These are phyloP conservation scores for Acanthiza pusilla DNA, from an alignment of 2,797 vertebrate species.

Conservation along the genomic window DNA sequence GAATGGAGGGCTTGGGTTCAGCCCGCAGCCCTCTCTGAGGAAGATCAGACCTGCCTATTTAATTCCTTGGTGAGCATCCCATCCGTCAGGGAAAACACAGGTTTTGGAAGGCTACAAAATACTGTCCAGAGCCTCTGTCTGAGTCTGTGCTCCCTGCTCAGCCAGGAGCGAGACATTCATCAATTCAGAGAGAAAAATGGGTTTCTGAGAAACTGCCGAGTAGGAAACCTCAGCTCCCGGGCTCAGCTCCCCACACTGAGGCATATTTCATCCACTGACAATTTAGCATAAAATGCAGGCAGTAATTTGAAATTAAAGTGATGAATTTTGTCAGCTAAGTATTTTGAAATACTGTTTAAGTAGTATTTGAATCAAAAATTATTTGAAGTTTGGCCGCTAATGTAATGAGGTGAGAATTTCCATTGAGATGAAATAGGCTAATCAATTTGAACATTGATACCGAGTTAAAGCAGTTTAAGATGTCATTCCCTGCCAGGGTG, in stretches of 20 bases:
- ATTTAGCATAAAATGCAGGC: constrained; percentile 5
- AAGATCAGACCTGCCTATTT: neutral
- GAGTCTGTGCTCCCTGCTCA: neutral
- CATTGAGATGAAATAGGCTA: constrained; percentile 41
- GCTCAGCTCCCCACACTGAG: neutral
- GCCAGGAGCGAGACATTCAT: neutral
- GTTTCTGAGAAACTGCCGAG: neutral
- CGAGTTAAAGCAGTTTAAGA: constrained; percentile 48
- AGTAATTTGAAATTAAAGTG: constrained; percentile 44
- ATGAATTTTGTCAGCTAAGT: constrained; percentile 30
- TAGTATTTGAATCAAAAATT: constrained; percentile 44
- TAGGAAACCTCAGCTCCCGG: neutral
- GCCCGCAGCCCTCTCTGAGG: neutral
- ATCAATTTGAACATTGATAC: constrained; percentile 55
- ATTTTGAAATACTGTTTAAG: constrained; percentile 44
- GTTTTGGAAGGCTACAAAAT: neutral
- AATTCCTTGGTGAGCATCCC: neutral
- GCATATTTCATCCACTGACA: neutral
- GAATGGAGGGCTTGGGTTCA: neutral
- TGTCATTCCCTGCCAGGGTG: neutral
- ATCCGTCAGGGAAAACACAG: neutral
- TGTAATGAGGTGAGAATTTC: constrained; percentile 57
- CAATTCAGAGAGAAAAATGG: neutral
- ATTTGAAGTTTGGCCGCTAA: constrained; percentile 39
- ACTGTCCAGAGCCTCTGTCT: neutral